Base-by-base conservation (phyloP, 2,113 vertebrate species). In the Ptyas mucosa region DNA sequence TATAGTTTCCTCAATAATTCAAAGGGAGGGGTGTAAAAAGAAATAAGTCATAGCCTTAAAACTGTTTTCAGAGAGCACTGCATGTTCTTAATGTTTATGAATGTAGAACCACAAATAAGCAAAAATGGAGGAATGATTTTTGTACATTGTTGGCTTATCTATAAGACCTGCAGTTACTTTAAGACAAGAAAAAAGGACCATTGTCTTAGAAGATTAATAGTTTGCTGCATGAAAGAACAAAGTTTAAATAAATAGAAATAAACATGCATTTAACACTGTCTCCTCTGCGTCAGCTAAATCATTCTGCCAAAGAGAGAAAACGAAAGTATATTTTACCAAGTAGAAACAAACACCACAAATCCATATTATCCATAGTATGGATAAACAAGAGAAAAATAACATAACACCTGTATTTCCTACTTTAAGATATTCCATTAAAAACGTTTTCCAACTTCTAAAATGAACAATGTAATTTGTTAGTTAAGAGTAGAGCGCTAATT, bases 161-260 rank as follows among this genome's bases (percentile, higher is more conserved):
- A 53, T 18, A 87, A 90, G n/a, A 87, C 53, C 46, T 87, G 89
- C 88, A 87, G 55, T 49, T 61, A 85, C n/a, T 46, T 34, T 8
- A 52, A 23, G 81, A 64, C 81, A 90, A 86, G 81, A 51, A 61
- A 58, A 86, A 90, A 64, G n/a, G 54, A 52, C 51, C 20, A 52
- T 90, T 54, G 85, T 55, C 55, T 90, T 87, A 64, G 55, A 93
- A 90, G 89, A 93, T 90, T 90, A 87, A 93, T 87, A 87, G 81
- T 90, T 90, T 86, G 55, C 55, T 93, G 89, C 81, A 90, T 93
- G 55, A 85, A 87, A 53, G 89, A 87, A 87, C 29, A 90, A 93
- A 93, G 81, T 87, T 49, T 90, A 90, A 89, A 87, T 90, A 93
- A 87, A 86, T 58, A 43, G 90, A 93, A 64, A 90, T 53, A 93